These are phyloP conservation scores for Sinocyclocheilus grahami DNA, from an alignment of 2,113 vertebrate species.

Conservation along the genomic window DNA sequence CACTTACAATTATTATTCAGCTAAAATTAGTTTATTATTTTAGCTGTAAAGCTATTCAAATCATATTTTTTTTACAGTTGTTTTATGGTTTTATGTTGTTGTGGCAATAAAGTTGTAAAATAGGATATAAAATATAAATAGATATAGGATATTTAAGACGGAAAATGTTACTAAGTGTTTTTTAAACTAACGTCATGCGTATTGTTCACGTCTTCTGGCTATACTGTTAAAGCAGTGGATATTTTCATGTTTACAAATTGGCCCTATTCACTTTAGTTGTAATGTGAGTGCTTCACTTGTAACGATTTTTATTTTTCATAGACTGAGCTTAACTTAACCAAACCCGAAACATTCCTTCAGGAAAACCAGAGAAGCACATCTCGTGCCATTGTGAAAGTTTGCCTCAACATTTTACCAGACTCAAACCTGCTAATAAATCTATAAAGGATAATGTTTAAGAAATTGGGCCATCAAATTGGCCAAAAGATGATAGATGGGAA, in stretches of 20 bases:
- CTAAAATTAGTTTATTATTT: not conserved
- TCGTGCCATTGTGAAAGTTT: slow-evolving; percentile 63
- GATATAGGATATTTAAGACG: too few relatives aligned
- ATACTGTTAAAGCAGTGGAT: not conserved
- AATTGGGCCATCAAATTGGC: slow-evolving; percentile 63
- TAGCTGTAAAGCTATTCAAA: not conserved
- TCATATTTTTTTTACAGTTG: not conserved
- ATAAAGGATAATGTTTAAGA: slow-evolving; percentile 58
- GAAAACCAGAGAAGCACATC: slow-evolving; percentile 57
- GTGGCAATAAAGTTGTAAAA: not conserved
- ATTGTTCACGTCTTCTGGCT: not conserved
- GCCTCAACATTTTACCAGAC: slow-evolving; percentile 54
- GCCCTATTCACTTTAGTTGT: not conserved
- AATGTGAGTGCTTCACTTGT: not conserved
- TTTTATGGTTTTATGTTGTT: not conserved
- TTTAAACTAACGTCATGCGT: not conserved
- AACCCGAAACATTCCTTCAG: not conserved
- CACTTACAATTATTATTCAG: not conserved
- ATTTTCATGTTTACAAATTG: not conserved
- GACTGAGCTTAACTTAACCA: not conserved
- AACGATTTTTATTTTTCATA: not conserved
- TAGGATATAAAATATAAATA: too few relatives aligned
- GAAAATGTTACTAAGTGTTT: not conserved
- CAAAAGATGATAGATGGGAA: slow-evolving; percentile 63
- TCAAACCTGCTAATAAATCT: slow-evolving; percentile 53